Conservation (phyloP, 2,113 vertebrate genomes). For the Noturus placidus region DNA sequence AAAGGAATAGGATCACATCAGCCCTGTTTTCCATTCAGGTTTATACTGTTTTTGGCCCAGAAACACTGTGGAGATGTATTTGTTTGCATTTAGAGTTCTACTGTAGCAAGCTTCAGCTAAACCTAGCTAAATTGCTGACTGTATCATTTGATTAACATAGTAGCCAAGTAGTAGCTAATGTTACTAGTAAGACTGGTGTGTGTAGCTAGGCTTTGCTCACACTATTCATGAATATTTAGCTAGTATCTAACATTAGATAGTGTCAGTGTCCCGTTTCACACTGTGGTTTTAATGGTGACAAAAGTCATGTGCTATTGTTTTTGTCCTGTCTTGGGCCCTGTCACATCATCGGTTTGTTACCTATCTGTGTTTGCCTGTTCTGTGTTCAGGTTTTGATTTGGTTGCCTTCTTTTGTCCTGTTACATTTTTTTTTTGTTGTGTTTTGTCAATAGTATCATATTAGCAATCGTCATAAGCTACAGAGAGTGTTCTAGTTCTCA, state of each 20-base stretch:
- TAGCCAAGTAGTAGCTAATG: neutral
- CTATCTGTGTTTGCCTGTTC: neutral
- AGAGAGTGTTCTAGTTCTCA: neutral
- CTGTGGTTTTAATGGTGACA: neutral
- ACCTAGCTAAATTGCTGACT: neutral
- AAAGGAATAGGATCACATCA: too few relatives aligned
- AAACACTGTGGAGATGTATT: too few relatives aligned
- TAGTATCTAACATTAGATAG: neutral
- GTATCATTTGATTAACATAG: neutral
- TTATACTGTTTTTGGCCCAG: neutral
- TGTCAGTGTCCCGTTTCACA: neutral
- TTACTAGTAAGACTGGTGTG: neutral
- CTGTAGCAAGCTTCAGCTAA: neutral
- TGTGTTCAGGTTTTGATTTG: neutral
- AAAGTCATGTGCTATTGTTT: neutral
- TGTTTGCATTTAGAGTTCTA: neutral
- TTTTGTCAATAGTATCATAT: too few relatives aligned
- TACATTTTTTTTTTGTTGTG: neutral
- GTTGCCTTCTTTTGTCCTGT: neutral
- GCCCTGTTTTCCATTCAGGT: too few relatives aligned
- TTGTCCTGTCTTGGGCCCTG: neutral
- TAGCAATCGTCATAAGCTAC: neutral
- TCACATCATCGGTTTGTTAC: neutral
- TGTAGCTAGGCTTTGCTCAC: neutral
- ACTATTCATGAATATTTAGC: neutral